These are phyloP conservation scores for Arrhopalites spinosus DNA, from an alignment of 2,888 invertebrate genomes.

Conservation along the genomic window DNA sequence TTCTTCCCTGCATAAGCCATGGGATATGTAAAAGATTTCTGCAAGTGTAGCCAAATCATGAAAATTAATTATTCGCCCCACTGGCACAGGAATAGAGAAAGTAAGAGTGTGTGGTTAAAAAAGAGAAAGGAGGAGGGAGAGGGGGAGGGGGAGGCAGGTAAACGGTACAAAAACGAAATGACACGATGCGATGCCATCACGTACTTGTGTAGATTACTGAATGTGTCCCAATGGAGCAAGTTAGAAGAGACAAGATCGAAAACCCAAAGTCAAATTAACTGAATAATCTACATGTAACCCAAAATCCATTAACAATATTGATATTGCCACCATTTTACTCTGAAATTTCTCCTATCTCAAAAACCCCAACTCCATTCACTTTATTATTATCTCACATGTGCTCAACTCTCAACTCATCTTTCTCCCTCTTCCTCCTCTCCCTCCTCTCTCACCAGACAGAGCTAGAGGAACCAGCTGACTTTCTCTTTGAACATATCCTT, in stretches of 20 bases:
- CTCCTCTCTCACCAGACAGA: not conserved
- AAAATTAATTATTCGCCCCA: constrained; percentile 15
- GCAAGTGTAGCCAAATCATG: constrained; percentile 4
- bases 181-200: not conserved
- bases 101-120: not conserved
- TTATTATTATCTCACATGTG: not conserved
- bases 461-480: constrained; percentile 8
- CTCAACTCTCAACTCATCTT: not conserved
- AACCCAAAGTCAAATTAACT: constrained; percentile 31
- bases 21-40: too few species aligned
- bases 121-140: not conserved
- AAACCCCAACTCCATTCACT: not conserved
- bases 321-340: constrained; percentile 26
- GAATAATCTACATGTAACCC: constrained; percentile 32
- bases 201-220: not conserved
- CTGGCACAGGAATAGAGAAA: not conserved
- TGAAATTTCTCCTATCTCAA: constrained; percentile 16
- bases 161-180: not conserved
- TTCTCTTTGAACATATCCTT: not conserved
- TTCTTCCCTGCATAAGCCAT: not conserved
- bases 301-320: constrained; percentile 36
- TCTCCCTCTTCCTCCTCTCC: not conserved
- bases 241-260: constrained; percentile 19
- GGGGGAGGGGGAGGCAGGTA: not conserved
- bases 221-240: constrained; percentile 20